These are phyloP conservation scores for Ibidorhyncha struthersii DNA, from an alignment of 2,113 vertebrate genomes.

Conservation along the genomic window DNA sequence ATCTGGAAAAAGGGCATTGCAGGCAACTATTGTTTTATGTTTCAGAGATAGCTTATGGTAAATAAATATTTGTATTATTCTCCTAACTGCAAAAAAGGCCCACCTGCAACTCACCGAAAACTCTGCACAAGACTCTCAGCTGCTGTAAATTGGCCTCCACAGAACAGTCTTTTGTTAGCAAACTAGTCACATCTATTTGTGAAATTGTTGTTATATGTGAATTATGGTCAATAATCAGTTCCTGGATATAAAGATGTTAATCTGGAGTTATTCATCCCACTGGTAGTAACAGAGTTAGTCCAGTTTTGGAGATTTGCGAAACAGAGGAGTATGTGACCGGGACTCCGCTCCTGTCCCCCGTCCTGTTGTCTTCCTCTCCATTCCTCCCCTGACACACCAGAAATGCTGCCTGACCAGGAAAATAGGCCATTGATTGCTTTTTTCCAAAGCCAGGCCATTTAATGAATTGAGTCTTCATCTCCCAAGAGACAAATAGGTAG, in stretches of 20 bases:
- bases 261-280: background rate
- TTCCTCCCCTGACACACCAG: background rate
- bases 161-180: background rate
- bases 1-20: background rate
- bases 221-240: background rate
- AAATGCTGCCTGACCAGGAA: background rate
- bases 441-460: conserved; percentile 3
- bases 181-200: background rate
- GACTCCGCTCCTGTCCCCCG: background rate
- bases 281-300: background rate
- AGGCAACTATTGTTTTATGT: background rate
- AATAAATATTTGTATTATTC: background rate
- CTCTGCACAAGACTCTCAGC: background rate
- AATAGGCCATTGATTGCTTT: background rate
- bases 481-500: background rate
- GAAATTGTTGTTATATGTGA: background rate
- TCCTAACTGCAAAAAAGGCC: background rate
- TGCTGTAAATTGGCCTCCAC: background rate
- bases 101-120: background rate
- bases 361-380: background rate
- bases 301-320: background rate
- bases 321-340: too few species aligned
- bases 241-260: background rate
- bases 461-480: conserved; percentile 18
- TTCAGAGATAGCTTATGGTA: background rate